These are phyloP conservation scores for Oscarella lobularis DNA, from an alignment of 37 sponge, comb jelly and placozoan genomes.

Conservation along the genomic window DNA sequence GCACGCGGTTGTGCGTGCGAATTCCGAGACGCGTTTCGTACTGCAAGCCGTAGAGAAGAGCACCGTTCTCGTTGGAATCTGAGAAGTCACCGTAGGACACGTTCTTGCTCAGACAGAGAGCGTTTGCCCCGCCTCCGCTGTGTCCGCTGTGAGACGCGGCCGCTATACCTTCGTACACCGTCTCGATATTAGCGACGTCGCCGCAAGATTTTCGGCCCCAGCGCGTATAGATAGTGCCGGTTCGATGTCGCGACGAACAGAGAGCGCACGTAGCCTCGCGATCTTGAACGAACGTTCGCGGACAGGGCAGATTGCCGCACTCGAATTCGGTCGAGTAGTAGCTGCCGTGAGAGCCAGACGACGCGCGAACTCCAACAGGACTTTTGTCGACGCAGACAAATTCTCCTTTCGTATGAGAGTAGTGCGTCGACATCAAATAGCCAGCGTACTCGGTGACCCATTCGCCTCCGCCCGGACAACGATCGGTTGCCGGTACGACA, in stretches of 20 bases:
- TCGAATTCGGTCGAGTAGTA: neutral
- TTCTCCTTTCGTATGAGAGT: neutral
- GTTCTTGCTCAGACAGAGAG: neutral
- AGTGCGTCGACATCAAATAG: constrained; percentile 10
- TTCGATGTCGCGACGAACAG: neutral
- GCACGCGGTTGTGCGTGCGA: neutral
- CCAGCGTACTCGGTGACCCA: constrained; percentile 16
- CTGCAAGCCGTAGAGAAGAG: neutral
- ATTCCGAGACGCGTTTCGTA: neutral
- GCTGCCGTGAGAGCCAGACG: neutral
- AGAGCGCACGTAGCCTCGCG: neutral
- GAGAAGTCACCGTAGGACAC: neutral
- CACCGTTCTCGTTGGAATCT: neutral
- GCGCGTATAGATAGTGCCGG: constrained; percentile 11
- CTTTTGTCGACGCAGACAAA: constrained; percentile 11
- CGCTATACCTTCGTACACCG: constrained; percentile 9
- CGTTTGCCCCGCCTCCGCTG: neutral
- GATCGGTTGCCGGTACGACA: neutral
- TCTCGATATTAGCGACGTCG: neutral
- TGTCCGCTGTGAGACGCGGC: neutral
- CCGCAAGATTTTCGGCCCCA: constrained; percentile 8
- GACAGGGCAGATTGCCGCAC: neutral
- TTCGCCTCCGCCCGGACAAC: too few species aligned
- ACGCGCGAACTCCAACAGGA: neutral
- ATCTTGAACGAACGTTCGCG: neutral